Base-by-base conservation (phyloP, 64 coral and sea anemone species). In the Hydrozoanthus tunicans region DNA sequence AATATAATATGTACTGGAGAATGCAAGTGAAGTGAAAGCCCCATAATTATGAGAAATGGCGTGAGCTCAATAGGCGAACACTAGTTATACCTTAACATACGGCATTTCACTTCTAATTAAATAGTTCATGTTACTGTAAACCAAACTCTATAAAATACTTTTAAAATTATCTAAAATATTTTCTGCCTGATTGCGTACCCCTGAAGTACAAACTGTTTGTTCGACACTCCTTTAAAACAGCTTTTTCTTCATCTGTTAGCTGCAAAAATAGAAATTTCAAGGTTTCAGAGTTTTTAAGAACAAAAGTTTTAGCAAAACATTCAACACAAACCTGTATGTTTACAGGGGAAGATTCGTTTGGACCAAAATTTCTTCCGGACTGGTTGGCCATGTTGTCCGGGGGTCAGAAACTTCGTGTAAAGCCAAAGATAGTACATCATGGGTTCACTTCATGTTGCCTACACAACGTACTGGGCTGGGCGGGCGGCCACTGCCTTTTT, bases 171-270 rank as follows among this genome's bases (percentile, higher is more conserved):
- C 60, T 0, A 13, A 62, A 1, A 62, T 13, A 7, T 62, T 7
- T 9, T 0, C 0, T 76, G 51, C 6, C 9, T 14, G 9, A 56
- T 56, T 58, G 59, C 84, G 10, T 75, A 88, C 84, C 84, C 84
- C 84, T 88, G 13, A 73, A 88, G 74, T 74, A 75, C 84, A 88
- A 73, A 74, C 84, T 88, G 55, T 88, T 88, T 56, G 84, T 88
- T 20, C 84, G 84, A 88, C 84, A 88, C 59, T 88, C 84, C 25
- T 61, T 88, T 8, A 88, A 61, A 25, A 88, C 84, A 74, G 84
- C 68, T 88, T 88, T 88, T 73, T 88, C 84, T 88, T 88, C 84
- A 73, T 88, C 84, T 88, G 84, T 73, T 4, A 88, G 68, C 84
- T 88, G 54, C 52, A 14, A 13, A 14, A 7, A 75, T 11, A 7